These are phyloP conservation scores for Cebus imitator DNA, from an alignment of 2,113 vertebrate genomes.

Conservation along the genomic window DNA sequence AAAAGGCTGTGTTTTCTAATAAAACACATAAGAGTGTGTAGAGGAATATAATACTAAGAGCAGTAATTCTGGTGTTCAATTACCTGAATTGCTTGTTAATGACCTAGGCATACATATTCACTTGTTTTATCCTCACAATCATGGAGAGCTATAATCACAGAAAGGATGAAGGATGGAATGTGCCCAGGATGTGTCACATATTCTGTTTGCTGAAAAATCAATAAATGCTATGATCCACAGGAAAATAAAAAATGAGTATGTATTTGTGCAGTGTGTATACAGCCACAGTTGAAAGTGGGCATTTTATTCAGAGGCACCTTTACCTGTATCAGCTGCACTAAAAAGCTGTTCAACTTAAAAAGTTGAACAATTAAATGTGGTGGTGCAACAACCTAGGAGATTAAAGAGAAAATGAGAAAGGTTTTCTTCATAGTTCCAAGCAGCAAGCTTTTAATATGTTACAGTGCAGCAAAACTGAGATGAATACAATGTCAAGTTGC, in stretches of 20 bases:
- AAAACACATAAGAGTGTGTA: neutral
- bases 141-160: neutral
- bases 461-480: neutral
- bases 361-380: neutral
- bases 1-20: conserved; percentile 11
- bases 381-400: neutral
- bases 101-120: neutral
- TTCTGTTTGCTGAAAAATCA: conserved; percentile 19
- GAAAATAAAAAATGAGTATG: neutral
- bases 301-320: conserved; percentile 1
- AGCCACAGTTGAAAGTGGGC: neutral
- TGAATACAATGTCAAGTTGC: neutral
- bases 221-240: neutral
- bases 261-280: neutral
- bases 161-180: neutral
- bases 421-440: conserved; percentile 2
- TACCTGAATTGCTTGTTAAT: neutral
- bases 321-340: neutral
- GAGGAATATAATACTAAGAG: neutral
- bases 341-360: neutral
- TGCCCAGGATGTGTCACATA: neutral
- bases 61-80: neutral
- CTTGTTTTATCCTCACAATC: neutral
- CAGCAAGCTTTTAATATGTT: neutral
- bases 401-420: neutral